phyloP scores from a whole-genome alignment of 1,140 invertebrate species.

The Delia radicum region DNA sequence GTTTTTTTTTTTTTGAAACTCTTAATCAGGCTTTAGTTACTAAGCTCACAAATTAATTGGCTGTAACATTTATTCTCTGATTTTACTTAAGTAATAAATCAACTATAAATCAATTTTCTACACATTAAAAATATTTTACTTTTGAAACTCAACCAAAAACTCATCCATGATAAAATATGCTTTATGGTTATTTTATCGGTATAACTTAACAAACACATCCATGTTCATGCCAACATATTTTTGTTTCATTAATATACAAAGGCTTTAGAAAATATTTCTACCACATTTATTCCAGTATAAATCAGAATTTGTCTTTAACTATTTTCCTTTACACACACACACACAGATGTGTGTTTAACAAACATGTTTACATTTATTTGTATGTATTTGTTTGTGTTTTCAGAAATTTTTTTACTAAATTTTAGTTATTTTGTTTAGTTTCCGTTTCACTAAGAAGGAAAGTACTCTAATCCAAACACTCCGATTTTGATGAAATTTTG shows the following conservation, averaged over 20 bases:
- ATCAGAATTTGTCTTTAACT: neutral
- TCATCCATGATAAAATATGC: too few species aligned
- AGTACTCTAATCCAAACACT: too few species aligned
- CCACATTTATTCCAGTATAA: neutral
- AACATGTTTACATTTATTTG: neutral
- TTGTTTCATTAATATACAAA: neutral
- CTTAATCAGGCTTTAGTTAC: neutral
- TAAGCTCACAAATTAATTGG: neutral
- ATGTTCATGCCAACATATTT: neutral
- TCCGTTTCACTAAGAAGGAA: neutral
- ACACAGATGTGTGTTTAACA: neutral
- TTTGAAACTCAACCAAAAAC: neutral
- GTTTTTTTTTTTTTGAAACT: neutral
- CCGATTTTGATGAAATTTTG: too few species aligned
- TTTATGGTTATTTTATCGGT: too few species aligned
- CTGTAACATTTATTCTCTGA: neutral
- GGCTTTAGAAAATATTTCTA: neutral
- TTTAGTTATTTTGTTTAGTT: neutral
- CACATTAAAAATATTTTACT: neutral
- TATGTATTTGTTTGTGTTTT: neutral
- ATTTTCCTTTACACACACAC: neutral
- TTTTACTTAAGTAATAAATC: neutral
- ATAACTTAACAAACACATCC: too few species aligned
- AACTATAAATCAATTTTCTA: neutral
- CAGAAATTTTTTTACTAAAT: neutral